Percentiles rank a stretch among this genome's conserved stretches.
These are phyloP conservation scores for Notoglanidium macrostoma DNA, from an alignment of 2,797 vertebrate species.

Conservation along the genomic window DNA sequence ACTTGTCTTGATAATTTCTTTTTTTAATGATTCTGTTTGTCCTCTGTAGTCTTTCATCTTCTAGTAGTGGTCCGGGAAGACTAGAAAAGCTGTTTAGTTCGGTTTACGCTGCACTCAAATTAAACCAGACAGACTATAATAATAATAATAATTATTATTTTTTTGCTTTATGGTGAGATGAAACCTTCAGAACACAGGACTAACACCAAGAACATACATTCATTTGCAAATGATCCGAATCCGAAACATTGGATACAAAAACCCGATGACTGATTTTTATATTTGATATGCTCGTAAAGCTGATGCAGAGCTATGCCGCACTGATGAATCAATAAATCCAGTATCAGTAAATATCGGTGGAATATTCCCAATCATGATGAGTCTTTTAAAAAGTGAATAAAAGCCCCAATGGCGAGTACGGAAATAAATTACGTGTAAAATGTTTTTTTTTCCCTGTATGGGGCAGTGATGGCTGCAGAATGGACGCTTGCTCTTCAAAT, in stretches of 20 bases:
- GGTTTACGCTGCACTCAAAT: constrained; percentile 24
- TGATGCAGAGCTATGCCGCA: constrained; percentile 36
- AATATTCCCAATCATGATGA: background rate
- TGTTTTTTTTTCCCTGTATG: background rate
- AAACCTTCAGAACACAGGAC: constrained; percentile 25
- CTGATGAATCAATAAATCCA: background rate
- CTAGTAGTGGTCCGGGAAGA: constrained; percentile 45
- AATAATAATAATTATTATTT: background rate
- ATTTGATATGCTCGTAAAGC: constrained; percentile 51
- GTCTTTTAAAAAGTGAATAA: constrained; percentile 23
- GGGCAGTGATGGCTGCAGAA: constrained; percentile 76
- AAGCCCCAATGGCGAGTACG: constrained; percentile 11
- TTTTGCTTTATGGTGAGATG: constrained; percentile 13
- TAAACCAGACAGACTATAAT: constrained; percentile 19
- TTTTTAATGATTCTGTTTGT: background rate
- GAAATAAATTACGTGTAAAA: constrained; percentile 39
- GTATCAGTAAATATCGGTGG: background rate
- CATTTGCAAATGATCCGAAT: constrained; percentile 36
- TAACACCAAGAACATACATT: constrained; percentile 51
- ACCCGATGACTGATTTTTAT: constrained; percentile 16
- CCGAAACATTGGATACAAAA: background rate
- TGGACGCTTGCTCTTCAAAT: constrained; percentile 58
- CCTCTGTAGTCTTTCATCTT: constrained; percentile 31
- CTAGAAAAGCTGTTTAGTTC: constrained; percentile 33
- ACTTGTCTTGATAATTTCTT: background rate